Percentiles rank a stretch among this genome's conserved stretches.
Conservation (phyloP, 2,113 vertebrate species). For the human region DNA sequence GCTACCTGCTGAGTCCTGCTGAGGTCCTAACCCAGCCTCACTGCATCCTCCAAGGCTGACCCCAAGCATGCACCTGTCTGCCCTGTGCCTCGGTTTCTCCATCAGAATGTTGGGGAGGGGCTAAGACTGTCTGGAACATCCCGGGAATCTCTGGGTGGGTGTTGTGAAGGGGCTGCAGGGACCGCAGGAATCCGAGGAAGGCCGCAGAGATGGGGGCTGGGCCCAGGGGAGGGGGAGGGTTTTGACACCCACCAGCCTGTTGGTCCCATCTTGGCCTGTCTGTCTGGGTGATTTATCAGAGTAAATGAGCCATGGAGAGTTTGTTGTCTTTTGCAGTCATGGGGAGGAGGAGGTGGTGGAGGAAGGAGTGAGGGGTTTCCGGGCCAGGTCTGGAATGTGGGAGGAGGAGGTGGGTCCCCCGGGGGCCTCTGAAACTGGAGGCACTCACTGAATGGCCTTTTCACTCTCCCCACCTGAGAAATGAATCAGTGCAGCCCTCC, state of each 20-base stretch:
- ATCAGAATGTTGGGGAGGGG: background rate
- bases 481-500: background rate
- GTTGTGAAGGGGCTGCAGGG: background rate
- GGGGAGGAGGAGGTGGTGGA: conserved; percentile 66
- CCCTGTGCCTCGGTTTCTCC: background rate
- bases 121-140: background rate
- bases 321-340: conserved; percentile 80
- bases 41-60: background rate
- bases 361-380: conserved; percentile 75
- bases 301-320: conserved; percentile 82
- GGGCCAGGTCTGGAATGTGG: conserved; percentile 77
- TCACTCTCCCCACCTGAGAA: conserved; percentile 56
- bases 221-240: conserved; percentile 33
- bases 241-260: conserved; percentile 50
- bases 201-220: background rate
- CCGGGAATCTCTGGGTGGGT: background rate
- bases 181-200: background rate
- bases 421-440: background rate
- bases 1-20: background rate
- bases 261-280: conserved; percentile 42
- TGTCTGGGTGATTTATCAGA: conserved; percentile 79
- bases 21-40: background rate
- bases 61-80: background rate
- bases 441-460: background rate
- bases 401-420: conserved; percentile 56